phyloP scores from a whole-genome alignment of 2,888 invertebrate genomes.

The Nebria brevicollis region DNA sequence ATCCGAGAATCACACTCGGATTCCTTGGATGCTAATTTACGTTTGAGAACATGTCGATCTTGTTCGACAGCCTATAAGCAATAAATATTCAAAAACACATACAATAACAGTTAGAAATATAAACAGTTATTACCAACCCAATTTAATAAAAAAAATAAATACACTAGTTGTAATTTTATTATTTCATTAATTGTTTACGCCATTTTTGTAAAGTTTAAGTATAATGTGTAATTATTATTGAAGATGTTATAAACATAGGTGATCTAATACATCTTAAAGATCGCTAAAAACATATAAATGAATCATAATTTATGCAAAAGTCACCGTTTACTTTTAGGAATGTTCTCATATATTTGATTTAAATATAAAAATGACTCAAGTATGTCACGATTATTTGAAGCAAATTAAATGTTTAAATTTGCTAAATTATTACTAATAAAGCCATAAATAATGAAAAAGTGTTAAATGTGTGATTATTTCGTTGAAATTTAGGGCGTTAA shows the following conservation, averaged over 20 bases:
- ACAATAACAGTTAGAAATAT: too few relatives aligned
- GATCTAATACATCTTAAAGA: neutral
- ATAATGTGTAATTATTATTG: neutral
- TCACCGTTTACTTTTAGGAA: neutral
- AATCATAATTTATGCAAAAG: neutral
- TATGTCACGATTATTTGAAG: neutral
- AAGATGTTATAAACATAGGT: neutral
- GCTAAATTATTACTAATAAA: too few relatives aligned
- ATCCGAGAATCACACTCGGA: slow-evolving; percentile 90
- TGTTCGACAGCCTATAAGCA: slow-evolving; percentile 86
- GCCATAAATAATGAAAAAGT: too few relatives aligned
- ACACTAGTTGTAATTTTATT: too few relatives aligned
- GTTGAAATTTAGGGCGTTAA: too few relatives aligned
- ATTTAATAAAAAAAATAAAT: too few relatives aligned
- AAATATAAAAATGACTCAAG: neutral
- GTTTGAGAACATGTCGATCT: slow-evolving; percentile 87
- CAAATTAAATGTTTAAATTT: too few relatives aligned
- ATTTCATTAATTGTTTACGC: too few relatives aligned
- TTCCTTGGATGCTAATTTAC: slow-evolving; percentile 85
- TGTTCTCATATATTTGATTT: neutral
- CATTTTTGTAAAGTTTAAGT: too few relatives aligned
- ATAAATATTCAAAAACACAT: slow-evolving; percentile 2
- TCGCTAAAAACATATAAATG: neutral
- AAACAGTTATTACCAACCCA: too few relatives aligned
- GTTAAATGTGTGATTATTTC: too few relatives aligned